Evolutionary conservation across 2,113 vertebrate species (phyloP).

Genomic region (Eurystomus gularis): DNA sequence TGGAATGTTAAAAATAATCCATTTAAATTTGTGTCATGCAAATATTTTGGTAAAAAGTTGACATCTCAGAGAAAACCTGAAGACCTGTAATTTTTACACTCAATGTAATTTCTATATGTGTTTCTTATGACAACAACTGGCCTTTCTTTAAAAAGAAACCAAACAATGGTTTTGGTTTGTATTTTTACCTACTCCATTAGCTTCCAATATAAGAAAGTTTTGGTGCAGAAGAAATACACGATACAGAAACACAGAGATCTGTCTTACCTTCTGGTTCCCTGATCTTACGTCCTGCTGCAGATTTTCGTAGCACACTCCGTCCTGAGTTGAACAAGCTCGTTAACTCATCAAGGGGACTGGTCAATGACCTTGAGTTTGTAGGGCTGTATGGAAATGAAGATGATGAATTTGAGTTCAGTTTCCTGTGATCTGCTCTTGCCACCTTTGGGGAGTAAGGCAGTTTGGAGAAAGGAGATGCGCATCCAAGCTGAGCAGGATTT

Average conservation of each 20-base stretch:
- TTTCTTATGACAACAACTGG: neutral
- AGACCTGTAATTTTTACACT: neutral
- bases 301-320: slow-evolving; percentile 87
- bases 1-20: neutral
- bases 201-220: neutral
- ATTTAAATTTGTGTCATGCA: neutral
- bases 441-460: slow-evolving; percentile 82
- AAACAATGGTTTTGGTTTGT: neutral
- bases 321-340: slow-evolving; percentile 93
- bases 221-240: neutral
- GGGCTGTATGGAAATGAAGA: slow-evolving; percentile 85
- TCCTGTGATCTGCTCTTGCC: slow-evolving; percentile 79
- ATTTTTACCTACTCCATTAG: neutral
- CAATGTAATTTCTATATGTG: neutral
- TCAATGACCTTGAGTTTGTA: slow-evolving; percentile 82
- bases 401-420: slow-evolving; percentile 80
- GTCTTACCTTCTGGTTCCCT: slow-evolving; percentile 84
- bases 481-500: slow-evolving; percentile 72
- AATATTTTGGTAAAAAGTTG: neutral
- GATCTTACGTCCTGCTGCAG: slow-evolving; percentile 87
- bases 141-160: neutral
- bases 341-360: slow-evolving; percentile 94
- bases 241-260: neutral
- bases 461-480: slow-evolving; percentile 68
- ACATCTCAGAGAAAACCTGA: neutral